phyloP scores from a whole-genome alignment of 2,888 invertebrate species.

The Acronicta psi region DNA sequence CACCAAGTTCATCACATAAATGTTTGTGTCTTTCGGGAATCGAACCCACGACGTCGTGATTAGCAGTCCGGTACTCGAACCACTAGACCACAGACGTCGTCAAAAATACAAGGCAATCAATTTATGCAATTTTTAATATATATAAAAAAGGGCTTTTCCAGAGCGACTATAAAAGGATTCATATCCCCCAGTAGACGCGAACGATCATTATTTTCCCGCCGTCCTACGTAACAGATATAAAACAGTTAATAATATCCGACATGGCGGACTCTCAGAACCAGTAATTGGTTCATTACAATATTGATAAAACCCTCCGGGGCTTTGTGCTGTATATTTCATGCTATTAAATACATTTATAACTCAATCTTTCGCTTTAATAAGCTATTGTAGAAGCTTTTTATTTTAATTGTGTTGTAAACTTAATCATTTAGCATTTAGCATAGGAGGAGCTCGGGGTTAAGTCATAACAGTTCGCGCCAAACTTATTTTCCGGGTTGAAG shows the following conservation, averaged over 20 bases:
- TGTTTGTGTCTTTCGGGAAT: too few relatives aligned
- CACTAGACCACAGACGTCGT: too few relatives aligned
- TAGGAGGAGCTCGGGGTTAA: too few relatives aligned
- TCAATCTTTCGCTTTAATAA: neutral
- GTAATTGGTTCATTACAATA: slow-evolving; percentile 49
- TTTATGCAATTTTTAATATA: too few relatives aligned
- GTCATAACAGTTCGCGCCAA: too few relatives aligned
- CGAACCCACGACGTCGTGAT: too few relatives aligned
- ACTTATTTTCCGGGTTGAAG: too few relatives aligned
- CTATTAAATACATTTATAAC: slow-evolving; percentile 21
- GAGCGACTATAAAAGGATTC: neutral
- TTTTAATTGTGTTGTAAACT: neutral
- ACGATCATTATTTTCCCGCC: slow-evolving; percentile 1
- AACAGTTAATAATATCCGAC: slow-evolving; percentile 13
- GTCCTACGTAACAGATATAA: neutral
- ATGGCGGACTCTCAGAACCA: slow-evolving; percentile 8
- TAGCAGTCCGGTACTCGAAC: too few relatives aligned
- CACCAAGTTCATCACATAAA: too few relatives aligned
- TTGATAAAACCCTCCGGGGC: slow-evolving; percentile 32
- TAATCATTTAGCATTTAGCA: too few relatives aligned
- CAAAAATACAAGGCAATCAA: too few relatives aligned
- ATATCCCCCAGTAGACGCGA: neutral
- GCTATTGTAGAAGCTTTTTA: neutral
- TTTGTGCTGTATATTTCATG: slow-evolving; percentile 29
- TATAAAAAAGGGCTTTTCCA: too few relatives aligned